Evolutionary conservation across 1,140 invertebrate genomes (phyloP).

Genomic region (Propsilocerus akamusi): DNA sequence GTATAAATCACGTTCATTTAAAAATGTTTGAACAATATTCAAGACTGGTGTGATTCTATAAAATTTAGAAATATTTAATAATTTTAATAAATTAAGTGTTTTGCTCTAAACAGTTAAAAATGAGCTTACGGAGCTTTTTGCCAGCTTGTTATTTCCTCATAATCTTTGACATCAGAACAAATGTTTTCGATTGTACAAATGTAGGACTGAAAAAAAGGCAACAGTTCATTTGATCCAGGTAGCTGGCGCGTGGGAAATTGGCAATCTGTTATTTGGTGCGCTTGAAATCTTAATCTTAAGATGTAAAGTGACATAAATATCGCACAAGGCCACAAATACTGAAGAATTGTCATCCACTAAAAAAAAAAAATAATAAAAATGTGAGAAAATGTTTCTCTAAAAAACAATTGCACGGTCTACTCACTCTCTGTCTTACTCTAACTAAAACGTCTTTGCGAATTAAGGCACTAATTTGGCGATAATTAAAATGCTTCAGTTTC

Average conservation of each 20-base stretch:
- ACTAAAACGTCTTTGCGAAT: constrained; percentile 20
- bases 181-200: constrained; percentile 43
- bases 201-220: constrained; percentile 42
- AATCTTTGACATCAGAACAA: constrained; percentile 32
- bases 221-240: constrained; percentile 32
- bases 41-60: constrained; percentile 25
- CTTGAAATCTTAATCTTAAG: constrained; percentile 18
- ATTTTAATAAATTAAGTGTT: too few species aligned
- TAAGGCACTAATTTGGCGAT: constrained; percentile 17
- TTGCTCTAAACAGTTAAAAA: background rate
- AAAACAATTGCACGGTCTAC: too few species aligned
- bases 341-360: constrained; percentile 15
- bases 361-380: background rate
- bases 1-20: constrained; percentile 26
- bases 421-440: constrained; percentile 17
- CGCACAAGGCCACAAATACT: constrained; percentile 15
- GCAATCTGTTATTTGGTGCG: constrained; percentile 16
- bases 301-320: constrained; percentile 20
- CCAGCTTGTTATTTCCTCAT: constrained; percentile 36
- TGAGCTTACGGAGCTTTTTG: constrained; percentile 35
- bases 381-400: background rate
- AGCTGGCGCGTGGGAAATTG: constrained; percentile 40
- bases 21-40: constrained; percentile 25
- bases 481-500: constrained; percentile 6
- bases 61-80: constrained; percentile 4